Evolutionary conservation across 1,140 invertebrate genomes (phyloP), one percentile per base, ranked within the genome.

Genomic region (Drosophila chauvacae): DNA sequence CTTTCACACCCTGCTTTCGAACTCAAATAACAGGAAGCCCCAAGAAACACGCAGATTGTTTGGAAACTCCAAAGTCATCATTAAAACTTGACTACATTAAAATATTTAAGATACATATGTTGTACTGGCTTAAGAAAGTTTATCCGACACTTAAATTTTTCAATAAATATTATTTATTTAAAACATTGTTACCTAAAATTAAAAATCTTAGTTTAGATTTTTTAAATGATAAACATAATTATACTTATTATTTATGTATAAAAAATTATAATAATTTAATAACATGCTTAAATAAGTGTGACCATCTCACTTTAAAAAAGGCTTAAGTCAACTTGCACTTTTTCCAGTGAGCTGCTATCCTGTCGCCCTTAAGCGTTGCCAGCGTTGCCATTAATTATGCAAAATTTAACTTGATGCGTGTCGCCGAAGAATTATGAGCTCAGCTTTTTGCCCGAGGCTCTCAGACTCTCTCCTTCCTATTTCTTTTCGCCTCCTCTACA

Each of bases 331-430:
- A 20, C 53, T 37, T 37, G 9, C 26, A 5, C 28, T 23, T 63
- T 10, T 58, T 45, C 4, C 18, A 23, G 30, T 23, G 28, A 35
- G 14, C 44, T 71, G 69, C 65, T 70, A 42, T 44, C 20, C 65
- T 72, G 23, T 14, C 28, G 11, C 58, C 65, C 72, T 41, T 45
- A 58, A 53, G 64, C 53, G 75, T 53, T 55, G 51, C 66, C 61
- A 64, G 51, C 48, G 35, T 76, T 86, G 75, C 72, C 85, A 84
- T 87, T 87, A 87, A 87, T 87, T 87, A 87, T 81, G 69, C 81
- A 84, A 87, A 56, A 87, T 88, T 90, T 65, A 78, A 87, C 64
- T 80, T 88, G 84, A 88, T 87, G 80, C 84, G 85, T 83, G 84
- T 88, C 80, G 72, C 62, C 71, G 70, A 86, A 74, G 77, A 90